Conservation (phyloP, 2,888 invertebrate genomes). For the Molanna angustata region DNA sequence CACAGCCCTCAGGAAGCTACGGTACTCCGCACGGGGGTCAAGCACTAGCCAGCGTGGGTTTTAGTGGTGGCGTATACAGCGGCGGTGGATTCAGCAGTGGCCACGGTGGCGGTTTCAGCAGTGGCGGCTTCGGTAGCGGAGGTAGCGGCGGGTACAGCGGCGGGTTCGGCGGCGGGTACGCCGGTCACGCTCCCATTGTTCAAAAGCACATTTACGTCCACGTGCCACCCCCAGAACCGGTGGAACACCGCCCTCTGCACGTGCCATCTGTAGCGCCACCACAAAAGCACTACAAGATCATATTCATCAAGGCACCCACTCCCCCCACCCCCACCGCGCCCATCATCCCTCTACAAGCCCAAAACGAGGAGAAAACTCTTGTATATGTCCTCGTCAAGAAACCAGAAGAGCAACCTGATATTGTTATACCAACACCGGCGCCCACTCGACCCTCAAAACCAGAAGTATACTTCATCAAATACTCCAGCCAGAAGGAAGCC, state of each 20-base stretch:
- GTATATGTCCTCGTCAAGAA: slow-evolving; percentile 88
- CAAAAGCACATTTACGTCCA: slow-evolving; percentile 89
- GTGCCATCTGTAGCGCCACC: slow-evolving; percentile 66
- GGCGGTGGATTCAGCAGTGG: slow-evolving; percentile 33
- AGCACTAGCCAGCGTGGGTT: slow-evolving; percentile 35
- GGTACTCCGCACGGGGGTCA: slow-evolving; percentile 39
- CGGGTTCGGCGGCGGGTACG: slow-evolving; percentile 45
- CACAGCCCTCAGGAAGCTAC: slow-evolving; percentile 42
- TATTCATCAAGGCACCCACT: slow-evolving; percentile 89
- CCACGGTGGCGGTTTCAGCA: slow-evolving; percentile 33
- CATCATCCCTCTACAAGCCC: slow-evolving; percentile 74
- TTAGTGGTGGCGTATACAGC: slow-evolving; percentile 29
- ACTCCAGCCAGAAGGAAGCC: slow-evolving; percentile 65
- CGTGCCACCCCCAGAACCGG: slow-evolving; percentile 86
- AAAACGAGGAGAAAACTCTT: slow-evolving; percentile 84
- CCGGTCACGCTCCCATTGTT: slow-evolving; percentile 61
- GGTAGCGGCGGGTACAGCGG: slow-evolving; percentile 34
- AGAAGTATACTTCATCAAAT: slow-evolving; percentile 86
- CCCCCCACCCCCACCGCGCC: slow-evolving; percentile 80
- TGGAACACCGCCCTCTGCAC: slow-evolving; percentile 64
- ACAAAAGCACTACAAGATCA: slow-evolving; percentile 89
- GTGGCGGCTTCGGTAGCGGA: slow-evolving; percentile 37
- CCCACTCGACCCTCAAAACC: slow-evolving; percentile 86
- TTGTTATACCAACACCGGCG: slow-evolving; percentile 70
- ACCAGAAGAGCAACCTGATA: slow-evolving; percentile 80